phyloP scores from a whole-genome alignment of 2,113 vertebrate species.

The Pyxicephalus adspersus region DNA sequence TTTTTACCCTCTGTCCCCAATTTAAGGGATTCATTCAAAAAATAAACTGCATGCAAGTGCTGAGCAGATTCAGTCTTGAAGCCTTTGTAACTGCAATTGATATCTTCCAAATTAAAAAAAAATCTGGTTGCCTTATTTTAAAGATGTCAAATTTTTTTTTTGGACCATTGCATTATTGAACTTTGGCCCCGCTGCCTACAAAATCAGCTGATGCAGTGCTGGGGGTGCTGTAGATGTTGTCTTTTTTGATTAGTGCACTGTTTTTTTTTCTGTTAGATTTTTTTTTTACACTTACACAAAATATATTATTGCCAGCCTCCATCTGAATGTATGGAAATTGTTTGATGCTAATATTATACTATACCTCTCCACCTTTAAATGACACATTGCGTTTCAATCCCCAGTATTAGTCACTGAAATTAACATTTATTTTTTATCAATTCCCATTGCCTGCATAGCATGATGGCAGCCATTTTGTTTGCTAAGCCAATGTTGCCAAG shows the following conservation, averaged over 20 bases:
- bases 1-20: slow-evolving; percentile 62
- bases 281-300: slow-evolving; percentile 65
- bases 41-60: slow-evolving; percentile 71
- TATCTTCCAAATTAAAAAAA: slow-evolving; percentile 59
- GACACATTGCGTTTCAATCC: not conserved
- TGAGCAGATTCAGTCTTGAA: slow-evolving; percentile 61
- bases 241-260: slow-evolving; percentile 68
- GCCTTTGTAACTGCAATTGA: slow-evolving; percentile 59
- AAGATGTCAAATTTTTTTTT: slow-evolving; percentile 66
- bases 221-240: slow-evolving; percentile 51
- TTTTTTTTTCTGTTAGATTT: too few relatives aligned
- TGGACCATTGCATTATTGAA: slow-evolving; percentile 70
- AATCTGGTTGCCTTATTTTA: slow-evolving; percentile 82
- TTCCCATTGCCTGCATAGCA: slow-evolving; percentile 56
- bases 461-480: slow-evolving; percentile 37
- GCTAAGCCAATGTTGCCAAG: not conserved
- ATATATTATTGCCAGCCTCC: slow-evolving; percentile 70
- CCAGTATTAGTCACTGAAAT: slow-evolving; percentile 19
- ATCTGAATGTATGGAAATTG: slow-evolving; percentile 77
- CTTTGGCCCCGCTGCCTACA: slow-evolving; percentile 73
- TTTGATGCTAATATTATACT: not conserved
- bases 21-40: slow-evolving; percentile 50
- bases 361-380: not conserved
- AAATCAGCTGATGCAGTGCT: slow-evolving; percentile 74
- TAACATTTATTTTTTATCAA: not conserved